Evolutionary conservation across 2,888 invertebrate species (phyloP), one percentile per base, ranked within the genome.

Genomic region (Alitta virens): DNA sequence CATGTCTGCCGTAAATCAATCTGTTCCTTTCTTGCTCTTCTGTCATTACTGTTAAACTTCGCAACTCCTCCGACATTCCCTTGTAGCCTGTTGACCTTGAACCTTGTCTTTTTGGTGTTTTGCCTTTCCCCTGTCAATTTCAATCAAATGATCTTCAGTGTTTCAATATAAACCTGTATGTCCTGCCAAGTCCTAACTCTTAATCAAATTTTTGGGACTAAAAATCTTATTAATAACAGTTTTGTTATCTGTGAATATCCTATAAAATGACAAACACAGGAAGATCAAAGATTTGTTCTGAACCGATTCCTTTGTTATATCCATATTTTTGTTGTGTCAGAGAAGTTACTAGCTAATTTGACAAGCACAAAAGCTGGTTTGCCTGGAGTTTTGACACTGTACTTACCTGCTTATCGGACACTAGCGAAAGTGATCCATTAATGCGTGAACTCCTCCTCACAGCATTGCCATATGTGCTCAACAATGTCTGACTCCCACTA

Each of bases 1-100:
- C 57, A 42, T 62, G 62, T 24, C 53, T 25, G 23, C 61, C 55
- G 51, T 59, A 59, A 24, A 59, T 49, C n/a, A 52, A 40, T 49
- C 49, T 51, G 40, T 23, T 24, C 14, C 59, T 25, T 21, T n/a
- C n/a, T 16, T 38, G 24, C 27, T 57, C 57, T 43, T 33, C 33
- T 12, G 33, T 33, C 33, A 33, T 33, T 33, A 12, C 33, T 27
- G 38, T 59, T 51, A 23, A 51, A 24, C n/a, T 12, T 18, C 23
- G 51, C 33, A 12, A n/a, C 33, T 51, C 26, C 33, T 23, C 38
- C 25, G 24, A 24, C 33, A 14, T 50, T 33, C 18, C 49, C 23
- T 24, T 42, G 43, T 26, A n/a, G 14, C 5, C 23, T 43, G 21
- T 18, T 14, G 14, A n/a, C 21, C 18, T 23, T 12, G 16, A 18